A percentile compares a stretch with the other conserved stretches of the same genome.
These are phyloP conservation scores for Tetragnatha montana DNA, from an alignment of 2,888 invertebrate genomes.

Conservation along the genomic window DNA sequence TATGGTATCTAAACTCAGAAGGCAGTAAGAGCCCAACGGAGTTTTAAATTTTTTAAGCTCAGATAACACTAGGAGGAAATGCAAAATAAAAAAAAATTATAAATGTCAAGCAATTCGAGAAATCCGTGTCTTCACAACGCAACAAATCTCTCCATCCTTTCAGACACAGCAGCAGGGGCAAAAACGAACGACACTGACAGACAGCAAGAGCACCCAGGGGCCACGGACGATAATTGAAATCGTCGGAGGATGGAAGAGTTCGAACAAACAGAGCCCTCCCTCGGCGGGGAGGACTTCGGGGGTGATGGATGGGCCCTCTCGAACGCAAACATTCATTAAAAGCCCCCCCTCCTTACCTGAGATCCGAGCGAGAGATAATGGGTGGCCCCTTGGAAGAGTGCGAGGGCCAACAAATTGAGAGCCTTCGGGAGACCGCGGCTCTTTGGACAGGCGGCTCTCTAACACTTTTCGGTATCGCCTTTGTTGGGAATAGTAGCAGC, in stretches of 20 bases:
- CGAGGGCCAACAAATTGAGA: slow-evolving; percentile 62
- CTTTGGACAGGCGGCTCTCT: background rate
- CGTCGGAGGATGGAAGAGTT: slow-evolving; percentile 25
- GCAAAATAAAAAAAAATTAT: background rate
- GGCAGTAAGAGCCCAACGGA: background rate
- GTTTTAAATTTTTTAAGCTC: too few species aligned
- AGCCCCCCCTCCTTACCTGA: slow-evolving; percentile 31
- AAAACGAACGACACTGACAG: slow-evolving; percentile 16
- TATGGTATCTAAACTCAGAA: too few species aligned
- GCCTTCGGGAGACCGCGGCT: slow-evolving; percentile 10
- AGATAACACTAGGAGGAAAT: too few species aligned
- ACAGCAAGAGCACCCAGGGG: slow-evolving; percentile 33
- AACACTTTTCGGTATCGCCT: too few species aligned
- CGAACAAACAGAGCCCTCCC: slow-evolving; percentile 54
- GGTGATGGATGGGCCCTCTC: slow-evolving; percentile 50
- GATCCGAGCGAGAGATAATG: slow-evolving; percentile 49
- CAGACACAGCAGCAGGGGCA: too few species aligned
- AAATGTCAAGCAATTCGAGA: background rate
- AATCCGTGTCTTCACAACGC: background rate
- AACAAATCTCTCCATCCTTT: background rate
- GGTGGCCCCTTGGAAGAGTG: slow-evolving; percentile 56
- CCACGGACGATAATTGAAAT: slow-evolving; percentile 64
- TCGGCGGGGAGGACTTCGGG: slow-evolving; percentile 42
- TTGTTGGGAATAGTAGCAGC: too few species aligned
- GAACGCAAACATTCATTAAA: slow-evolving; percentile 71